These are phyloP conservation scores for Amiota minor DNA, from an alignment of 2,888 invertebrate species.

Conservation along the genomic window DNA sequence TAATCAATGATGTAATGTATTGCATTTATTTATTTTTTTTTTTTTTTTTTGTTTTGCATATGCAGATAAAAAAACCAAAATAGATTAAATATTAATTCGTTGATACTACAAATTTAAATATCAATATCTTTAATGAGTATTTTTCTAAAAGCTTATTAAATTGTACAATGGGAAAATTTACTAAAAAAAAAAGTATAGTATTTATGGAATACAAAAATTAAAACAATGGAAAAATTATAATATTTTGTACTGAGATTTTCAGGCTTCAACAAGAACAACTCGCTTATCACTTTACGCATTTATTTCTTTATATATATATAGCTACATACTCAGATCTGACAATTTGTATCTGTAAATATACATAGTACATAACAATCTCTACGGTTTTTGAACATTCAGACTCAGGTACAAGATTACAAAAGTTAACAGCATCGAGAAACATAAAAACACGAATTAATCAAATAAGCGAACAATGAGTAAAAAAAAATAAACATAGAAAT, in stretches of 20 bases:
- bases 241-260: slow-evolving; percentile 59
- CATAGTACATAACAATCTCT: slow-evolving; percentile 4
- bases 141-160: not conserved
- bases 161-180: not conserved
- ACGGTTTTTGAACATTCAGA: slow-evolving; percentile 51
- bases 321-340: slow-evolving; percentile 25
- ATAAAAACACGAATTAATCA: not conserved
- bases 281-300: slow-evolving; percentile 47
- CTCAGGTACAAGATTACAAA: slow-evolving; percentile 57
- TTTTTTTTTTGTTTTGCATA: not conserved
- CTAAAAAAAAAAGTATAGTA: not conserved
- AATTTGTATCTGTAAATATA: slow-evolving; percentile 8
- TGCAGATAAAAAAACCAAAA: too few relatives aligned
- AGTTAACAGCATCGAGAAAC: slow-evolving; percentile 10
- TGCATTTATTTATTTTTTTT: too few relatives aligned
- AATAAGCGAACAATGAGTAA: slow-evolving; percentile 21
- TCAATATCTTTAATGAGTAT: too few relatives aligned
- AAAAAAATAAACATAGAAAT: not conserved
- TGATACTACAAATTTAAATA: too few relatives aligned
- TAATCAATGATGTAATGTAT: too few relatives aligned
- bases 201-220: not conserved
- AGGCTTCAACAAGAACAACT: slow-evolving; percentile 47
- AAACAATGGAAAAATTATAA: not conserved
- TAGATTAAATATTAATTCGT: too few relatives aligned
- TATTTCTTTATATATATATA: slow-evolving; percentile 38